Base-by-base conservation (phyloP, 2,113 vertebrate species). In the Apteryx owenii region DNA sequence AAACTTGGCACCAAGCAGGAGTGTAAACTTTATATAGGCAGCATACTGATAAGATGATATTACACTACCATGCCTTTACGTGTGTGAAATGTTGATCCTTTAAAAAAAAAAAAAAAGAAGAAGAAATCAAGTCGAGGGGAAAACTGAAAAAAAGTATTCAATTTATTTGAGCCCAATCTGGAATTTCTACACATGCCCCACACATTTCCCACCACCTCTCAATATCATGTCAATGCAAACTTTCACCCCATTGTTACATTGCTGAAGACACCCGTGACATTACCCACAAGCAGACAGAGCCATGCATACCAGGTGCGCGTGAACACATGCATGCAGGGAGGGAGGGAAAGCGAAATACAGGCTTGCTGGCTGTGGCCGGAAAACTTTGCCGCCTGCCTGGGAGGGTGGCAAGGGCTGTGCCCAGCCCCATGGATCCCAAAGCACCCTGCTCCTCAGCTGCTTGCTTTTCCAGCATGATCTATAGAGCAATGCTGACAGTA, bases 401-500 rank as follows among this genome's bases (percentile, higher is more conserved):
- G 56, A 91, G 93, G 79, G 44, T 2, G 36, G 40, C 73, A 5
- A 3, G 31, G 53, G 76, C 78, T 62, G 21, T 71, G 72, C 83
- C 22, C 8, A 95, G 90, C 78, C 76, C 38, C 0, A 64, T 7
- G 21, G 66, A 90, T 94, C 90, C 36, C 85, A 90, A 97, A 90
- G 97, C 92, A 96, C 77, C 94, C 66, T 5, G 19, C 91, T 97
- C 90, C 95, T 98, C 96, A 94, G 97, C 97, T 97, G 96, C 89
- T 78, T 93, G 96, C 85, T 96, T 97, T 98, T 98, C 98, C 90
- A 93, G 91, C 72, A 85, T 98, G 98, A 98, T 98, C 98, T 98
- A 98, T 98, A 94, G 98, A 97, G 97, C 83, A 75, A 97, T 97
- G 98, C 98, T 98, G 98, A 98, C 98, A 98, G 98, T 98, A 98